Conservation (phyloP, 1,140 invertebrate genomes). For the Drosophila elegans region DNA sequence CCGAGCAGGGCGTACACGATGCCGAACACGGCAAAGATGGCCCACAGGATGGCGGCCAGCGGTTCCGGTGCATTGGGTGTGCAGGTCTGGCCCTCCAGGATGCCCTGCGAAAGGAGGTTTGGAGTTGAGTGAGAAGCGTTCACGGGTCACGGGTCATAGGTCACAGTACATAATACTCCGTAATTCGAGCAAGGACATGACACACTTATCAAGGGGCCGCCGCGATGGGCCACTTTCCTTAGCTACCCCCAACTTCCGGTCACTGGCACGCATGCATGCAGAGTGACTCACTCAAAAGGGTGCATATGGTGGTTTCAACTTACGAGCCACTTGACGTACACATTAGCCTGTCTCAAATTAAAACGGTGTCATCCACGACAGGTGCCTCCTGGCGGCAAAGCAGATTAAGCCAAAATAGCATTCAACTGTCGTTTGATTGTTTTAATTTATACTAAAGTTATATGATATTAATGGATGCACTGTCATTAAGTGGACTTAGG, state of each 20-base stretch:
- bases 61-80: slow-evolving; percentile 77
- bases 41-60: slow-evolving; percentile 76
- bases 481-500: too few relatives aligned
- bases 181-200: slow-evolving; percentile 69
- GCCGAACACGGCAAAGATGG: slow-evolving; percentile 86
- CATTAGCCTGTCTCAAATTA: too few relatives aligned
- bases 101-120: slow-evolving; percentile 55
- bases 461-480: too few relatives aligned
- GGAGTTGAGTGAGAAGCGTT: background rate
- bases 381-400: too few relatives aligned
- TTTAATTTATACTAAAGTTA: too few relatives aligned
- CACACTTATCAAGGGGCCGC: slow-evolving; percentile 28
- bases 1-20: slow-evolving; percentile 88
- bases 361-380: too few relatives aligned
- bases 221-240: slow-evolving; percentile 2
- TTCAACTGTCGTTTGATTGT: too few relatives aligned
- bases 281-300: background rate
- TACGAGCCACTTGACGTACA: too few relatives aligned
- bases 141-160: background rate
- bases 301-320: too few relatives aligned
- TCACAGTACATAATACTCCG: background rate
- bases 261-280: background rate
- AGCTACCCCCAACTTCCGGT: background rate
- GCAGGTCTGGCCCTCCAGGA: slow-evolving; percentile 79
- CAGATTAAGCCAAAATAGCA: too few relatives aligned